These are phyloP conservation scores for Megalonaias nervosa DNA, from an alignment of 1,140 invertebrate species.

Conservation along the genomic window DNA sequence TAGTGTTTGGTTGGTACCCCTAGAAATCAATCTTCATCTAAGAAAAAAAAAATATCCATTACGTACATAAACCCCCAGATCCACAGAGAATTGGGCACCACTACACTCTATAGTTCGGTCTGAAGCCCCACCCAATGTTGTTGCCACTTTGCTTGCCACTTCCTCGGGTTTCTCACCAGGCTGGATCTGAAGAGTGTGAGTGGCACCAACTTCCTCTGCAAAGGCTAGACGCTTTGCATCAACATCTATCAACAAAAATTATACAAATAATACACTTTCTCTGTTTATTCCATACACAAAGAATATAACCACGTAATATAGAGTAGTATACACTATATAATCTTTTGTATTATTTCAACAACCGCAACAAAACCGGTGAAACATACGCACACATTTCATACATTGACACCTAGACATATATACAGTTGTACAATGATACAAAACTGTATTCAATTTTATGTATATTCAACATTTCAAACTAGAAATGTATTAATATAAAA, in stretches of 20 bases:
- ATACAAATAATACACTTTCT: neutral
- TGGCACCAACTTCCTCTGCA: conserved; percentile 88
- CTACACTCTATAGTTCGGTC: conserved; percentile 89
- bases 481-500: too few species aligned
- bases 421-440: neutral
- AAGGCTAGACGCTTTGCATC: conserved; percentile 81
- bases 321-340: neutral
- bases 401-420: neutral
- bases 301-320: too few species aligned
- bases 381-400: neutral
- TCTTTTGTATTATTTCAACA: neutral
- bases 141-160: conserved; percentile 77
- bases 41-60: neutral
- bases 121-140: conserved; percentile 77
- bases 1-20: too few species aligned
- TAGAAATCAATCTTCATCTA: too few species aligned
- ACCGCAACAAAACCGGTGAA: neutral
- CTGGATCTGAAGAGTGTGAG: conserved; percentile 75
- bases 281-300: too few species aligned
- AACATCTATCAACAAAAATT: conserved; percentile 77
- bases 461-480: neutral
- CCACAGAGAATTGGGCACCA: conserved; percentile 84
- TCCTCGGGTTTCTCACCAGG: conserved; percentile 68
- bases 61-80: conserved; percentile 82
- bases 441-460: neutral